Conservation (phyloP, 2,113 vertebrate genomes). For the Argyrosomus japonicus region DNA sequence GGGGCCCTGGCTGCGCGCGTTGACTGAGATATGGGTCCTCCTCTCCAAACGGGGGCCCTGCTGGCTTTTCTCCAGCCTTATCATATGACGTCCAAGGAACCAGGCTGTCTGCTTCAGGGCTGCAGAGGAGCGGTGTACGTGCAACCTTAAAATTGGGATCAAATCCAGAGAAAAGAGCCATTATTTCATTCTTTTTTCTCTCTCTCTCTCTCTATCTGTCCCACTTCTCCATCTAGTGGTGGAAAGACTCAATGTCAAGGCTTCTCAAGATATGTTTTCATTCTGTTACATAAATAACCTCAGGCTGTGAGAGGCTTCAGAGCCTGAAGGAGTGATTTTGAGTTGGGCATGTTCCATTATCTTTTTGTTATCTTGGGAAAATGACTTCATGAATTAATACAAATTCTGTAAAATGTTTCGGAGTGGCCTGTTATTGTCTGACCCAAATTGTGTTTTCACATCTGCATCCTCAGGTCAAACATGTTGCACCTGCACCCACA, state of each 20-base stretch:
- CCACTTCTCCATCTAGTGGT: slow-evolving; percentile 71
- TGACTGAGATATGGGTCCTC: slow-evolving; percentile 68
- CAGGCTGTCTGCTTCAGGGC: slow-evolving; percentile 38
- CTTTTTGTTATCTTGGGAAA: background rate
- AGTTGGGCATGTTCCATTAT: background rate
- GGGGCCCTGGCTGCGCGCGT: slow-evolving; percentile 63
- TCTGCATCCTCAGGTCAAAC: slow-evolving; percentile 16
- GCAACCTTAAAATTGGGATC: slow-evolving; percentile 31
- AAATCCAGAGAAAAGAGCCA: slow-evolving; percentile 29
- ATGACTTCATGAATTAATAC: background rate
- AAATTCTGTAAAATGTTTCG: background rate
- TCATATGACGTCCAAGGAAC: slow-evolving; percentile 59
- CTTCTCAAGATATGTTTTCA: background rate
- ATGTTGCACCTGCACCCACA: slow-evolving; percentile 38
- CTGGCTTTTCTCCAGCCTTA: slow-evolving; percentile 64
- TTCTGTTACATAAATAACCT: slow-evolving; percentile 38
- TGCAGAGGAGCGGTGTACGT: slow-evolving; percentile 15
- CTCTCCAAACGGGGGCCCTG: slow-evolving; percentile 52
- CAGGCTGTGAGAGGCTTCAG: background rate
- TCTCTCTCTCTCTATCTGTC: background rate
- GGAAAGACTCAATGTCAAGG: background rate
- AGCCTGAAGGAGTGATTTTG: background rate
- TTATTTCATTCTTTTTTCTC: background rate
- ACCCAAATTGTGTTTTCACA: slow-evolving; percentile 41
- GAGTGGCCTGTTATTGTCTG: background rate